These are phyloP conservation scores for Clavelina lepadiformis DNA, from an alignment of 23 tunicate genomes.

Conservation along the genomic window DNA sequence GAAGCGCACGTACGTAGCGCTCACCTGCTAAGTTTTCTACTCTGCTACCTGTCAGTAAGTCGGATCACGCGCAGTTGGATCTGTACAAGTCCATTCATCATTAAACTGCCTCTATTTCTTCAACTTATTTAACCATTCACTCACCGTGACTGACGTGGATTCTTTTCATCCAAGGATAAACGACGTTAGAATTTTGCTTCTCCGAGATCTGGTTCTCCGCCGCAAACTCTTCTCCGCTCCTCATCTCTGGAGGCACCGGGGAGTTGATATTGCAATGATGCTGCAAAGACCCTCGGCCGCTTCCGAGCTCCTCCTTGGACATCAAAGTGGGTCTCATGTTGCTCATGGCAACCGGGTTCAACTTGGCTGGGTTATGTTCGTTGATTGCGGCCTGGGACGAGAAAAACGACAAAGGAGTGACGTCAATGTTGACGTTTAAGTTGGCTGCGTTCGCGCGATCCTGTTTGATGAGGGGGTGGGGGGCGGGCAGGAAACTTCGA, in stretches of 20 bases:
- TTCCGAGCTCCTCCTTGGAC: slow-evolving; percentile 4
- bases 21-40: too few species aligned
- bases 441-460: slow-evolving; percentile 1
- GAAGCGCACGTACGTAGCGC: too few species aligned
- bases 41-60: too few species aligned
- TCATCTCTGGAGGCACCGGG: slow-evolving; percentile 14
- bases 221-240: slow-evolving; percentile 8
- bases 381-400: slow-evolving; percentile 4
- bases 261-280: slow-evolving; percentile 10
- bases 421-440: slow-evolving; percentile 4
- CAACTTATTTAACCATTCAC: too few species aligned
- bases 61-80: too few species aligned
- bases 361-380: slow-evolving; percentile 4
- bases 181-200: slow-evolving; percentile 33
- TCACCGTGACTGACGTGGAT: slow-evolving; percentile 92
- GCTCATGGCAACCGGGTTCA: background rate
- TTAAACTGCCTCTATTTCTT: too few species aligned
- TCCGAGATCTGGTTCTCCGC: slow-evolving; percentile 9
- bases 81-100: background rate
- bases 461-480: slow-evolving; percentile 9
- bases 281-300: background rate
- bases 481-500: slow-evolving; percentile 4
- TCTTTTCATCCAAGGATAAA: slow-evolving; percentile 93
- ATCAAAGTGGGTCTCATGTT: background rate
- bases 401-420: slow-evolving; percentile 22